phyloP scores from a whole-genome alignment of 2,113 vertebrate genomes.

The Hyaena hyaena region DNA sequence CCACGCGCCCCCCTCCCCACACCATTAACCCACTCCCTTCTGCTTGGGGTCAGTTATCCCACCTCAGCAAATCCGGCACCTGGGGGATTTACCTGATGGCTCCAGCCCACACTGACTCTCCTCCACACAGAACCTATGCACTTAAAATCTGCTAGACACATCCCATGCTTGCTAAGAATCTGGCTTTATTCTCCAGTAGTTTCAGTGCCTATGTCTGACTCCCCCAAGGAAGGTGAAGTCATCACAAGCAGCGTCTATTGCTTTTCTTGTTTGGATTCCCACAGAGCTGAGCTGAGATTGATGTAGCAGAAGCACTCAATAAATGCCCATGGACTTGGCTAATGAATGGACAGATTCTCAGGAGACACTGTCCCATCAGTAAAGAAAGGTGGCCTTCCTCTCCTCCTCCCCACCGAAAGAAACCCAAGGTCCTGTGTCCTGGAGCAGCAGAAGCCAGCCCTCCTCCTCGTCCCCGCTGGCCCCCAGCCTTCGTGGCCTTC shows the following conservation, averaged over 20 bases:
- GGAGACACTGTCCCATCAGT: not conserved
- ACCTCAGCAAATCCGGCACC: not conserved
- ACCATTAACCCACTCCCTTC: not conserved
- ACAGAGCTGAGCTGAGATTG: constrained; percentile 16
- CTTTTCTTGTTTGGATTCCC: constrained; percentile 58
- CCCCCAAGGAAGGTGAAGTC: not conserved
- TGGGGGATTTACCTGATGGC: too few species aligned
- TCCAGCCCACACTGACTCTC: not conserved
- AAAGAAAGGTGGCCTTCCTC: not conserved
- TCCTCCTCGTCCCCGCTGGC: not conserved
- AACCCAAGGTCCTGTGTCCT: not conserved
- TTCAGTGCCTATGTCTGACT: not conserved
- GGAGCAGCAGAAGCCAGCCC: not conserved
- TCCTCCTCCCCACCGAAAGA: not conserved
- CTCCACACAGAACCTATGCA: not conserved
- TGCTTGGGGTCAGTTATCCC: not conserved
- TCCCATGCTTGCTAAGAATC: not conserved
- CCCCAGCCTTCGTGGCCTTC: not conserved
- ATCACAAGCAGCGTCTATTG: not conserved
- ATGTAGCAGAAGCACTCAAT: not conserved
- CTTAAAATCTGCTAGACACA: not conserved
- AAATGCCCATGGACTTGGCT: constrained; percentile 24
- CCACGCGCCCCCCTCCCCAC: too few species aligned
- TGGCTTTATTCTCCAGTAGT: not conserved
- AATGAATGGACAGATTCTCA: constrained; percentile 5